These are phyloP conservation scores for Xylocampa areola DNA, from an alignment of 2,888 invertebrate species.

Conservation along the genomic window DNA sequence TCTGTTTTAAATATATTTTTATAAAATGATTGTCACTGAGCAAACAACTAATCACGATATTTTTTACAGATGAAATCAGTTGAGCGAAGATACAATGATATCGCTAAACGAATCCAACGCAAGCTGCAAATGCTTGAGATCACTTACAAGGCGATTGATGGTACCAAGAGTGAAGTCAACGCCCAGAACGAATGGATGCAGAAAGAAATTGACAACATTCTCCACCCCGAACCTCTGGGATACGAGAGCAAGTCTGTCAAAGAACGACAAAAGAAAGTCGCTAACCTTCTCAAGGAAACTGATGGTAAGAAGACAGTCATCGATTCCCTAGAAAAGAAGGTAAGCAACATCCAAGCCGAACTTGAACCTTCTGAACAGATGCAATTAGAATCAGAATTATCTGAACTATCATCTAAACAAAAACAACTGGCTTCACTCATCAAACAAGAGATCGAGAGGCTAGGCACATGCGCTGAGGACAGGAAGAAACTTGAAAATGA, in stretches of 20 bases:
- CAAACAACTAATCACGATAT: neutral
- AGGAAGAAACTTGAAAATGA: slow-evolving; percentile 94
- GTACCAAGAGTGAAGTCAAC: slow-evolving; percentile 94
- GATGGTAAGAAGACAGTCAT: slow-evolving; percentile 95
- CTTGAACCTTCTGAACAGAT: slow-evolving; percentile 95
- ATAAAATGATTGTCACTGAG: neutral
- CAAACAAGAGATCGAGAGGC: slow-evolving; percentile 93
- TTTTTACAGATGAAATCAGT: slow-evolving; percentile 92
- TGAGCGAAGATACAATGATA: slow-evolving; percentile 95
- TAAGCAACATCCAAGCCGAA: slow-evolving; percentile 95
- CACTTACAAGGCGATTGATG: slow-evolving; percentile 95
- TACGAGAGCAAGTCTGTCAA: slow-evolving; percentile 94
- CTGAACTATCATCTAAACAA: slow-evolving; percentile 93
- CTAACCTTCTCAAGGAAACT: slow-evolving; percentile 94
- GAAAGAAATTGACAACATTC: slow-evolving; percentile 92
- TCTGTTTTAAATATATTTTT: neutral
- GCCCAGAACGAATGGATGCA: slow-evolving; percentile 95
- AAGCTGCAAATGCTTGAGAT: slow-evolving; percentile 95
- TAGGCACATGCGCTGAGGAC: slow-evolving; percentile 92
- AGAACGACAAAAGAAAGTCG: slow-evolving; percentile 92
- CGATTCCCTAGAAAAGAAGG: slow-evolving; percentile 95
- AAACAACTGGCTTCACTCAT: slow-evolving; percentile 92
- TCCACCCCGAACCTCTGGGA: slow-evolving; percentile 92
- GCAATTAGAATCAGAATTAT: slow-evolving; percentile 93
- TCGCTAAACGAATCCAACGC: slow-evolving; percentile 95